Evolutionary conservation across 2,113 vertebrate genomes (phyloP), one percentile per base, ranked within the genome.

Genomic region (Pogonocichla stellata): DNA sequence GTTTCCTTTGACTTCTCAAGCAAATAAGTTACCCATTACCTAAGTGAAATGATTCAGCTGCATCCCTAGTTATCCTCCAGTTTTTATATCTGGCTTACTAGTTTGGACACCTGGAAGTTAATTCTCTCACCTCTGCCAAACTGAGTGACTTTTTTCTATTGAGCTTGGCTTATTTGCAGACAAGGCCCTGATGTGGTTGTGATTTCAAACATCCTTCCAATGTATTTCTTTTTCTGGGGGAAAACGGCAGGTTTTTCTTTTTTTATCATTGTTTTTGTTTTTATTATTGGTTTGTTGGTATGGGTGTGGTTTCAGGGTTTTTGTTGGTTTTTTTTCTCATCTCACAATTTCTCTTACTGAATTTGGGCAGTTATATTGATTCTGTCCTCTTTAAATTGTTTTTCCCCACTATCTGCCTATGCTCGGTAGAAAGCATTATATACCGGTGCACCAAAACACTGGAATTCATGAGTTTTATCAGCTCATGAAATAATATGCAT

Each of bases 1-100:
- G 53, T 93, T 96, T 98, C 58, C 96, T 91, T 61, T 96, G 34
- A 93, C 33, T 95, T 97, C 69, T 95, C 93, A 96, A 92, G 60
- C 43, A 97, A 95, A 94, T 88, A 91, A 47, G 75, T 94, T 95
- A 96, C 31, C 36, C 62, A 91, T 81, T 93, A 83, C 23, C 61
- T 88, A 69, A 84, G 91, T 93, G 90, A 96, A 96, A 95, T 90
- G 26, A 88, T 82, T 91, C 92, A 80, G 18, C 14, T 93, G 93
- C 96, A 97, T 95, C 54, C 10, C 62, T 88, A 96, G 90, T 94
- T 28, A 92, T 83, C 82, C 80, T 78, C 50, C 34, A 86, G 28
- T 86, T 92, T 96, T 96, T 92, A 10, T 38, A 75, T 92, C 90
- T 94, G 74, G 56, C 90, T 96, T 95, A 69, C 29, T 26, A 28